Evolutionary conservation across 1,140 invertebrate genomes (phyloP), one percentile per base, ranked within the genome.

Genomic region (Drosophila miranda): DNA sequence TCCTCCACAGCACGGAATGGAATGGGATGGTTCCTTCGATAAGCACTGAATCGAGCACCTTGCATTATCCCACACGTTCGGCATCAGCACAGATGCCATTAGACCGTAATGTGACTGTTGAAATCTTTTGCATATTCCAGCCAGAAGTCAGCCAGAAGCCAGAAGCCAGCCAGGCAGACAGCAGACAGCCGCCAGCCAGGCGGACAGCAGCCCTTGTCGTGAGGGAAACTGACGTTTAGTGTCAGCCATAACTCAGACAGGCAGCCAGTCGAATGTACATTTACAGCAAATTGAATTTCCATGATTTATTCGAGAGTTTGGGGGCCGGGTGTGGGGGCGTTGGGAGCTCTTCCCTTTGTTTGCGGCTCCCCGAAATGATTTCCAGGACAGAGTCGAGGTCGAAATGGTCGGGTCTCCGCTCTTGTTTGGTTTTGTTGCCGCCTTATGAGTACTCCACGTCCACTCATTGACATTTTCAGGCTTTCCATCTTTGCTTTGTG

Each of bases 401-500:
- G 34, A 9, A 34, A 11, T 34, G 34, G 34, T 34, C 1, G 3
- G 34, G 34, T 38, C 34, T 4, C 2, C 11, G 34, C 11, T 13
- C 34, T 11, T 38, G 34, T 38, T 38, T 13, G 11, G 34, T 34
- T 34, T 34, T 19, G 45, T 19, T 23, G 16, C 21, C 13, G 16
- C 45, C 21, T 48, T 23, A 48, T 48, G 45, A 48, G 21, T 13
- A 13, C 34, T 38, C 34, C 34, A 38, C 34, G 34, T 38, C 34
- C 34, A 38, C 34, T 48, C 45, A 48, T 48, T 48, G 16, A 48
- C 16, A 48, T 48, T 21, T 48, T 21, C 16, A 48, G 45, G 16
- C 45, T 48, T 21, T 48, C 45, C 45, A 48, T 21, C 52, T 57
- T 19, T 19, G 38, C 42, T 51, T 55, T 55, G 49, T 71, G 45